Evolutionary conservation across 2,113 vertebrate genomes (phyloP), one percentile per base, ranked within the genome.

Genomic region (Misgurnus anguillicaudatus): DNA sequence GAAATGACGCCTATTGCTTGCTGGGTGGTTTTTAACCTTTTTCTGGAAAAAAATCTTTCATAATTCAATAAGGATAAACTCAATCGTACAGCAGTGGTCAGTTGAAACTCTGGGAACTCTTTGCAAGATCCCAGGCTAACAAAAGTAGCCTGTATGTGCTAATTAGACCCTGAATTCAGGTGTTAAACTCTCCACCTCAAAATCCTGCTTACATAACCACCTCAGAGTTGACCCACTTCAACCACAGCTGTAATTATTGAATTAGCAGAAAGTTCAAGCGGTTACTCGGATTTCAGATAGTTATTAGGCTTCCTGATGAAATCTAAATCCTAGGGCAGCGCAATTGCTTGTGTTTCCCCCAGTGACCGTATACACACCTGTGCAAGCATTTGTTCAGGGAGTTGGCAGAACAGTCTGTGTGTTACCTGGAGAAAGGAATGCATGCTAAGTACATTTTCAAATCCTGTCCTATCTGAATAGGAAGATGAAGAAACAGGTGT

Each of bases 211-310:
- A 91, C 90, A 91, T 91, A 94, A 94, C 93, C 91, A 90, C 88
- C 92, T 92, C 53, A 91, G 93, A 92, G 90, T 88, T 89, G 91
- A 92, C 91, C 92, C 92, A 89, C 91, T 92, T 92, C 89, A 91
- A 92, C 87, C 91, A 94, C 89, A 93, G 94, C 94, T 94, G 92
- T 94, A 98, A 98, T 98, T 97, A 98, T 92, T 97, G 95, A 97
- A 98, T 97, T 97, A 96, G 94, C 90, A 94, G 93, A 88, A 97
- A 96, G 95, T 97, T 98, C 94, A 96, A 91, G 92, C 93, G 86
- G 82, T 92, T 95, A 91, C 94, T 98, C 95, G 87, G 89, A 94
- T 98, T 97, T 97, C 97, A 92, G 93, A 93, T 94, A 88, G 90
- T 91, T 93, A 93, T 90, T 90, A 92, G 94, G 92, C 91, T 93